Evolutionary conservation across 2,888 invertebrate species (phyloP).

Genomic region (Portevinia maculata): DNA sequence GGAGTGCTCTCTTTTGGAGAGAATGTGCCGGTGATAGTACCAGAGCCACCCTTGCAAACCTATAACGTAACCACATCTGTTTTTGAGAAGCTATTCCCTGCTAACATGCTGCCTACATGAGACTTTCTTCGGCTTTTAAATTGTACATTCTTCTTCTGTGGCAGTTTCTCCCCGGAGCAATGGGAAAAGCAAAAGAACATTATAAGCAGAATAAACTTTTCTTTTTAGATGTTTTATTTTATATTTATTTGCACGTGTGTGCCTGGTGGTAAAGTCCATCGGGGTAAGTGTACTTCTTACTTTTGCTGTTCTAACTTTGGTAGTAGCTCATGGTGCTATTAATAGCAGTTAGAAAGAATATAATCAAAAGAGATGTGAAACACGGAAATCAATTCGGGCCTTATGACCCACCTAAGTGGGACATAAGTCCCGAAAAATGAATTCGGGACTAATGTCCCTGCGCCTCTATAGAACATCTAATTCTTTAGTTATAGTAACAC

Average conservation of each 20-base stretch:
- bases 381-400: no score
- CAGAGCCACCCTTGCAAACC: no score
- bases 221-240: neutral
- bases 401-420: no score
- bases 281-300: constrained; percentile 8
- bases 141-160: neutral
- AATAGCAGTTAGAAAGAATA: no score
- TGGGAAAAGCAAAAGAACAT: constrained; percentile 43
- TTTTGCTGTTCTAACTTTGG: constrained; percentile 10
- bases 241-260: neutral
- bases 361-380: no score
- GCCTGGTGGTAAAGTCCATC: constrained; percentile 42
- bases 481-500: no score
- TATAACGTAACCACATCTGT: constrained; percentile 30
- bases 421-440: no score
- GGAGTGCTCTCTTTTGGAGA: constrained; percentile 1
- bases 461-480: no score
- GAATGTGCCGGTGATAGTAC: neutral
- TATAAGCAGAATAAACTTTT: constrained; percentile 24
- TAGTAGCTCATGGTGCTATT: no score
- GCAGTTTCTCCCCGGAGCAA: neutral
- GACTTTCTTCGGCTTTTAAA: constrained; percentile 32
- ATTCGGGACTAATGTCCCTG: no score
- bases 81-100: constrained; percentile 34
- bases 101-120: constrained; percentile 38